Percentiles rank a stretch among this genome's conserved stretches.
Conservation (phyloP, 2,888 invertebrate genomes). For the Tinea trinotella region DNA sequence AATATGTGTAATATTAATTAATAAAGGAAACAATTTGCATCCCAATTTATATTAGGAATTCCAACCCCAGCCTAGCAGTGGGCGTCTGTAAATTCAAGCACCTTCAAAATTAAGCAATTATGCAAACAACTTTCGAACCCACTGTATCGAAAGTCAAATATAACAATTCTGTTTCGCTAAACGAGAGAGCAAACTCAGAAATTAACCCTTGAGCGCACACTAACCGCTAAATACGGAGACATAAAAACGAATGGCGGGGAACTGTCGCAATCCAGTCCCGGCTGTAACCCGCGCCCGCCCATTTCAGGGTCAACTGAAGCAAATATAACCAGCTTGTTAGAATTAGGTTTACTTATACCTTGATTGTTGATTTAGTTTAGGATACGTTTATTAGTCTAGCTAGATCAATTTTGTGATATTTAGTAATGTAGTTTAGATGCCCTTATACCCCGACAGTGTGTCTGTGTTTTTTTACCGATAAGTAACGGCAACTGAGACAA, state of each 20-base stretch:
- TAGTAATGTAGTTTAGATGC: too few relatives aligned
- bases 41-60: too few relatives aligned
- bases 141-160: slow-evolving; percentile 15
- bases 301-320: background rate
- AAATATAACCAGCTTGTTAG: slow-evolving; percentile 8
- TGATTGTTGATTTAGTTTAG: background rate
- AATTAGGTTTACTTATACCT: background rate
- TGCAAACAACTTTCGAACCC: slow-evolving; percentile 1
- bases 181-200: slow-evolving; percentile 2
- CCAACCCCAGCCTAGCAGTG: too few relatives aligned
- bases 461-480: too few relatives aligned
- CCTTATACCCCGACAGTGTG: too few relatives aligned
- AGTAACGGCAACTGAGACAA: too few relatives aligned
- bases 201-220: slow-evolving; percentile 4
- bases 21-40: too few relatives aligned
- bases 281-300: background rate
- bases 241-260: slow-evolving; percentile 17
- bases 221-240: slow-evolving; percentile 17
- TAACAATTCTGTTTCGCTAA: slow-evolving; percentile 14
- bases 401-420: too few relatives aligned
- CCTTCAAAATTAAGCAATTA: slow-evolving; percentile 13
- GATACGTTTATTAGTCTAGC: too few relatives aligned
- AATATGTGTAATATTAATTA: too few relatives aligned
- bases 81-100: background rate
- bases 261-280: slow-evolving; percentile 3